Base-by-base conservation (phyloP, 2,113 vertebrate species). In the Setophaga petechia region DNA sequence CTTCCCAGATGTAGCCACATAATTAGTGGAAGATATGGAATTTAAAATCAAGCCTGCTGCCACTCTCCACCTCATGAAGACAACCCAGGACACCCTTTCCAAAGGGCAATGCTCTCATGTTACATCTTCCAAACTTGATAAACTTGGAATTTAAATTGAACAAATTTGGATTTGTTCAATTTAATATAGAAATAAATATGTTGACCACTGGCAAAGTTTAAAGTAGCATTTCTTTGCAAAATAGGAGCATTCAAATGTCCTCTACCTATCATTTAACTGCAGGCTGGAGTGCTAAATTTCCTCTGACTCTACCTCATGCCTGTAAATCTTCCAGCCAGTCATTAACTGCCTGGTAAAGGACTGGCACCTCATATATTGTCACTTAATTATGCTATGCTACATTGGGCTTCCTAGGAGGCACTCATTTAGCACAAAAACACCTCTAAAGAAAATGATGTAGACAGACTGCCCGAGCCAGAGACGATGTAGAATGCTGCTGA, bases 351-450 rank as follows among this genome's bases (percentile, higher is more conserved):
- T 90, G 84, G 89, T 95, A 97, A 97, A 97, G 90, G 81, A 90
- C 96, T 95, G 93, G 92, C 93, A 97, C 96, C 95, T 97, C 96
- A 95, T 97, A 97, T 94, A 93, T 96, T 97, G 97, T 97, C 97
- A 96, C 95, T 97, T 97, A 97, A 98, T 96, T 95, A 97, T 90
- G 94, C 94, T 95, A 93, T 96, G 97, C 96, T 97, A 95, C 96
- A 96, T 93, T 96, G 93, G 96, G 92, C 97, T 97, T 97, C 96
- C 95, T 97, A 96, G 95, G 97, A 98, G 95, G 97, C 96, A 96
- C 95, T 97, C 94, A 92, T 95, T 96, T 97, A 95, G 95, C 96
- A 96, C 94, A 97, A 96, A 97, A 96, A 97, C 96, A 97, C 96
- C 95, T 92, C 96, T 63, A 95, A 95, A 97, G 97, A 97, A 97